Conservation (phyloP, 1,140 invertebrate genomes). For the Bathynomus jamesi region DNA sequence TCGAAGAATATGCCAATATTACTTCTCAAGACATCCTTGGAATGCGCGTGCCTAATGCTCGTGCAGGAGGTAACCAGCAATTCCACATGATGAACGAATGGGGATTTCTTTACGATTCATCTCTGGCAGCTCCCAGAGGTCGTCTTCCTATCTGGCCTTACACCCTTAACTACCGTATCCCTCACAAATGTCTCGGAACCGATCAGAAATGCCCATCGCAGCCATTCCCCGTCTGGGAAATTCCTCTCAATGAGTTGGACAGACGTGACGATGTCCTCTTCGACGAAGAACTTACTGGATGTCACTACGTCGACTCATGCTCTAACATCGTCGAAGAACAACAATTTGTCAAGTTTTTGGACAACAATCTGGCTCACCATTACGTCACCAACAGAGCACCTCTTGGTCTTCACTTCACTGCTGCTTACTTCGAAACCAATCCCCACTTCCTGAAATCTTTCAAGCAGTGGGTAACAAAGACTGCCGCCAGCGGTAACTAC, state of each 20-base stretch:
- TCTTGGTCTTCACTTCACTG: constrained; percentile 41
- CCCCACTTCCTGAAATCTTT: constrained; percentile 39
- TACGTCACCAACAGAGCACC: constrained; percentile 43
- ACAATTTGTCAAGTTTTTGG: constrained; percentile 40
- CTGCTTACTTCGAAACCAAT: constrained; percentile 41
- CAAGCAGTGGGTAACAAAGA: constrained; percentile 41
- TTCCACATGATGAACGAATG: constrained; percentile 46
- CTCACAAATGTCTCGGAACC: constrained; percentile 42
- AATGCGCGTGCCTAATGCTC: constrained; percentile 46
- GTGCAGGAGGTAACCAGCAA: constrained; percentile 45
- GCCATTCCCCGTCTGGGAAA: constrained; percentile 39
- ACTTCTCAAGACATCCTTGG: constrained; percentile 46
- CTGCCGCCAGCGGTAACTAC: constrained; percentile 41
- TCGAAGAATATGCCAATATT: constrained; percentile 45
- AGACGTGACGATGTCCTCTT: constrained; percentile 38
- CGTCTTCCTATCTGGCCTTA: constrained; percentile 47
- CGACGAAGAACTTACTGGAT: constrained; percentile 40
- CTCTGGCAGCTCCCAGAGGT: constrained; percentile 44
- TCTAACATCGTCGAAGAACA: constrained; percentile 36
- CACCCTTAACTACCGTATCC: constrained; percentile 46
- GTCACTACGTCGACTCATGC: constrained; percentile 41
- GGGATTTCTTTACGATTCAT: constrained; percentile 47
- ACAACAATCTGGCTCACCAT: constrained; percentile 42
- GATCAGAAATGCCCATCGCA: constrained; percentile 40
- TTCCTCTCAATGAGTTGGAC: constrained; percentile 40